These are phyloP conservation scores for Nemotelus pantherinus DNA, from an alignment of 2,888 invertebrate species.

Conservation along the genomic window DNA sequence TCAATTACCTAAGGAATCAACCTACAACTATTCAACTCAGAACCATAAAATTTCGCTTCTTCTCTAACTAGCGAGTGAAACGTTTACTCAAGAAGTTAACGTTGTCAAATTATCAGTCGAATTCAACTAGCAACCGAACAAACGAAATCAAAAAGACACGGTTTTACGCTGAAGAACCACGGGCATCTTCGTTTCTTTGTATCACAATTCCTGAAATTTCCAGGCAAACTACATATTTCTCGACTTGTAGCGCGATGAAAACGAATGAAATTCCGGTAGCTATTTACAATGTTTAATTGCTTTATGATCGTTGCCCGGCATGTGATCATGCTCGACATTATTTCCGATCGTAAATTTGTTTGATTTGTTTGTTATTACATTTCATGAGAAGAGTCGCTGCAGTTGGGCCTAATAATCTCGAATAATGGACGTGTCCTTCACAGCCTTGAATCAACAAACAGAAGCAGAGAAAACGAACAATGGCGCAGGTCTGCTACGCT, in stretches of 20 bases:
- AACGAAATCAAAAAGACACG: not conserved
- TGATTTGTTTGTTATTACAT: slow-evolving; percentile 45
- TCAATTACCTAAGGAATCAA: too few species aligned
- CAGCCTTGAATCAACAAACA: slow-evolving; percentile 40
- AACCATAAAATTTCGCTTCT: too few species aligned
- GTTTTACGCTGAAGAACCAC: slow-evolving; percentile 22
- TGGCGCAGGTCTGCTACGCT: not conserved
- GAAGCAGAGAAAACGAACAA: slow-evolving; percentile 8
- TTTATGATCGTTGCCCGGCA: slow-evolving; percentile 35
- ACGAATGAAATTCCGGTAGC: slow-evolving; percentile 36
- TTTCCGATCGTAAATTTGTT: slow-evolving; percentile 42
- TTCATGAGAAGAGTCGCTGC: slow-evolving; percentile 38
- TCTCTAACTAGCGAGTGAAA: not conserved
- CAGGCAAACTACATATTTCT: not conserved
- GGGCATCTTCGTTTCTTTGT: not conserved
- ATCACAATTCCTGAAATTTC: not conserved
- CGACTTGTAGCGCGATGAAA: not conserved
- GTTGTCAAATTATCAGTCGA: not conserved
- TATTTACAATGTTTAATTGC: slow-evolving; percentile 31
- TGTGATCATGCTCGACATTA: slow-evolving; percentile 34
- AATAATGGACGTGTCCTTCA: slow-evolving; percentile 42
- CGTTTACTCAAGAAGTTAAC: not conserved
- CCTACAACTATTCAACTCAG: too few species aligned
- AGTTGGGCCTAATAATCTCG: slow-evolving; percentile 36
- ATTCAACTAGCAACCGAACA: not conserved